phyloP scores from a whole-genome alignment of 2,797 vertebrate genomes.

The Carduelis carduelis region DNA sequence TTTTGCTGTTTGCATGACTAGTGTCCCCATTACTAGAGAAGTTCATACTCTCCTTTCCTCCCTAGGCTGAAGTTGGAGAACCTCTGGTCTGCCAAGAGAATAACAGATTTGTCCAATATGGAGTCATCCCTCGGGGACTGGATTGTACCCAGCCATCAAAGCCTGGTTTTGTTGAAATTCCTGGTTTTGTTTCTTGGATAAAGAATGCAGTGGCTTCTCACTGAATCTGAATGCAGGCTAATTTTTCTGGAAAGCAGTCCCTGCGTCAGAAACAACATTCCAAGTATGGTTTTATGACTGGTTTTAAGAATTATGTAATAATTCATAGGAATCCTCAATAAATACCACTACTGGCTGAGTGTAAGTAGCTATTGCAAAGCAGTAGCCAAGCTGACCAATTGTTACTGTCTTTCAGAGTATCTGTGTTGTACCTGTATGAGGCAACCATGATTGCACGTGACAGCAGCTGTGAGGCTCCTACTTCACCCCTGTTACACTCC shows the following conservation, averaged over 20 bases:
- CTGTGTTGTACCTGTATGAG: not conserved
- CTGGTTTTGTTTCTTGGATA: slow-evolving; percentile 28
- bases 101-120: slow-evolving; percentile 5
- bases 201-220: not conserved
- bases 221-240: not conserved
- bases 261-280: not conserved
- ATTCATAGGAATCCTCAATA: slow-evolving; percentile 30
- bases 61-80: slow-evolving; percentile 41
- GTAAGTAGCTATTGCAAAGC: not conserved
- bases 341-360: not conserved
- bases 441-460: not conserved
- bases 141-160: not conserved
- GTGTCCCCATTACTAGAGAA: not conserved
- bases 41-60: not conserved
- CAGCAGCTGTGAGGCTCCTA: not conserved
- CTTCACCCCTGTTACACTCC: not conserved
- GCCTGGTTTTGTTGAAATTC: not conserved
- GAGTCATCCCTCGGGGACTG: not conserved
- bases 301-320: not conserved
- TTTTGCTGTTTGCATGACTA: not conserved
- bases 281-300: not conserved
- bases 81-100: not conserved
- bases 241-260: not conserved
- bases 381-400: not conserved
- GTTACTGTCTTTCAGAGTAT: not conserved